Evolutionary conservation across 2,797 vertebrate species (phyloP).

Genomic region (Acanthurus leucopareius): DNA sequence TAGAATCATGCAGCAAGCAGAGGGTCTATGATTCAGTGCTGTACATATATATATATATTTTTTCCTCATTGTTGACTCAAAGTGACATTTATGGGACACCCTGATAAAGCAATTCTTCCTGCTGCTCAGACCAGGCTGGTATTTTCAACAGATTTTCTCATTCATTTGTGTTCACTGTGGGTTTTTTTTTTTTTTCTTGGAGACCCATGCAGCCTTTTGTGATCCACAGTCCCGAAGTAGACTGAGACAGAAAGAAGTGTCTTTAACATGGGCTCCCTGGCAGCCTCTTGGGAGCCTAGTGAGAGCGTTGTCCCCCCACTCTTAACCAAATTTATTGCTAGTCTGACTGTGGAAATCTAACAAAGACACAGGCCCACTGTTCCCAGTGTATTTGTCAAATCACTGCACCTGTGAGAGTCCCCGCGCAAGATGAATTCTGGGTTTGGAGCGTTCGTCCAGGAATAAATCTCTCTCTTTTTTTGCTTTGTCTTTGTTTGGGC

Average conservation of each 20-base stretch:
- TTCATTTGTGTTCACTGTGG: conserved; percentile 68
- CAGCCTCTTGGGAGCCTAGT: conserved; percentile 82
- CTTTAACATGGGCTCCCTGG: conserved; percentile 82
- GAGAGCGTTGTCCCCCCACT: conserved; percentile 87
- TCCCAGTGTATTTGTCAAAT: conserved; percentile 95
- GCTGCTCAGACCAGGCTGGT: conserved; percentile 74
- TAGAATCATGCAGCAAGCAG: conserved; percentile 70
- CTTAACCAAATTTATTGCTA: conserved; percentile 96
- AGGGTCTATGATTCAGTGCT: conserved; percentile 78
- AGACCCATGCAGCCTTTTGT: conserved; percentile 77
- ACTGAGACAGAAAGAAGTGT: conserved; percentile 83
- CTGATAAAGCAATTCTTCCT: conserved; percentile 85
- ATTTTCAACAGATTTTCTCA: conserved; percentile 73
- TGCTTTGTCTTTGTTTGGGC: conserved; percentile 83
- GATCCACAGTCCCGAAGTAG: conserved; percentile 81
- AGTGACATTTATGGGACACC: conserved; percentile 87
- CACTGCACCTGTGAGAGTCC: conserved; percentile 93
- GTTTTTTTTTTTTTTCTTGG: conserved; percentile 35
- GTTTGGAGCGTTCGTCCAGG: conserved; percentile 82
- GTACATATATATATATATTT: conserved; percentile 58
- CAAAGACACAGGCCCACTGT: conserved; percentile 88
- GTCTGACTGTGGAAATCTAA: conserved; percentile 89
- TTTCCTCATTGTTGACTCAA: conserved; percentile 83
- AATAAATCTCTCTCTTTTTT: conserved; percentile 91
- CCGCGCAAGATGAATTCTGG: conserved; percentile 92